Evolutionary conservation across 2,888 invertebrate species (phyloP), one percentile per base, ranked within the genome.

Genomic region (Lasioglossum oenotherae): DNA sequence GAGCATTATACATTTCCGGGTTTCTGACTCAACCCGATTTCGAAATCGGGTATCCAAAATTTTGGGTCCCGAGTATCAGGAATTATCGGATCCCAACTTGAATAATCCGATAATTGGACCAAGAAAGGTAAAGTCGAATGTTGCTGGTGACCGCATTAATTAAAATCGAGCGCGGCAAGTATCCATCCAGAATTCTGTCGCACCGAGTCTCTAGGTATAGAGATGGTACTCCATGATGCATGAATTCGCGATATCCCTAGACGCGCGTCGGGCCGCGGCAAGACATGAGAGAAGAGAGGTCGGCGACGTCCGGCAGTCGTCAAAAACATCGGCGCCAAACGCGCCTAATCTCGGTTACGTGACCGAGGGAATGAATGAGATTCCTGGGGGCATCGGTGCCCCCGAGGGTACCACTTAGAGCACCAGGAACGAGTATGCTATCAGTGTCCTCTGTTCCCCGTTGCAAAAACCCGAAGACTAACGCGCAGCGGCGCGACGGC

Each of bases 391-490:
- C 71, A 72, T 83, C 73, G 72, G 23, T 57, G 67, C 35, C 78
- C 78, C 74, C 69, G 60, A 72, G 78, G 31, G 49, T 60, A 73
- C 74, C 79, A 86, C 78, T 87, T 76, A 81, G 67, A 60, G 60
- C 60, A 78, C 60, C 46, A 19, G 69, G 78, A 81, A 82, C 87
- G 87, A 73, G 87, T 84, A 86, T 87, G 87, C 87, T 83, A 84
- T 87, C 87, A 46, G 82, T 75, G 84, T 81, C 84, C 23, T 64
- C 23, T 64, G 83, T 71, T 71, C 27, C 31, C 44, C 19, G 73
- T 49, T 49, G 53, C 64, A 84, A 89, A 93, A 93, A 90, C 80
- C 53, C 80, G 76, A 38, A 87, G 89, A 91, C 91, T 92, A 91
- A 92, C 91, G 92, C 91, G 91, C 91, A 3, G 35, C 35, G 35